Conservation (phyloP, 2,888 invertebrate genomes). For the Apamea crenata region DNA sequence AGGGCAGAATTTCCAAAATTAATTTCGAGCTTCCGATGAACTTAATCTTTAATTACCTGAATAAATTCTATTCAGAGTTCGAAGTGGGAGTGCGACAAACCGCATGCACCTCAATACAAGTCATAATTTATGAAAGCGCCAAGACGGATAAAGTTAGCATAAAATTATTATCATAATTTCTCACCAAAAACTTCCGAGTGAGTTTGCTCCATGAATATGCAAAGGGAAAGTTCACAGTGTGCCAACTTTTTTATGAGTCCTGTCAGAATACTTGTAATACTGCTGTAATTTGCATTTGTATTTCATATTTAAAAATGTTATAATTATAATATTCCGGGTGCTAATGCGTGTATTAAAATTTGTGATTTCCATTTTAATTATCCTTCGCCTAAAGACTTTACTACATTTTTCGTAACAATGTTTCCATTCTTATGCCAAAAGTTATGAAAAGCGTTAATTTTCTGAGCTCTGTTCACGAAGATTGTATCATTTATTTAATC, state of each 20-base stretch:
- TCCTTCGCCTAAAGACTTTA: slow-evolving; percentile 43
- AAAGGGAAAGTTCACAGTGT: slow-evolving; percentile 85
- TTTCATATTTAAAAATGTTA: slow-evolving; percentile 65
- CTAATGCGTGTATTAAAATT: slow-evolving; percentile 63
- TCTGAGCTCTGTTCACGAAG: slow-evolving; percentile 44
- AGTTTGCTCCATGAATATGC: slow-evolving; percentile 88
- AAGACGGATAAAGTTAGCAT: slow-evolving; percentile 87
- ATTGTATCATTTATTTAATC: slow-evolving; percentile 48
- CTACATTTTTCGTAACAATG: slow-evolving; percentile 52
- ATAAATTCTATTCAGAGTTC: slow-evolving; percentile 72
- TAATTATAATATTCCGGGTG: slow-evolving; percentile 62
- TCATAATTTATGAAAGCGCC: slow-evolving; percentile 82
- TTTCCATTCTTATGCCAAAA: slow-evolving; percentile 51
- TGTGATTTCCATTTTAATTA: slow-evolving; percentile 63
- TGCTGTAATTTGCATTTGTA: slow-evolving; percentile 84
- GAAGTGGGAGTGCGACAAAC: slow-evolving; percentile 70
- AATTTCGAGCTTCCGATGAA: slow-evolving; percentile 41
- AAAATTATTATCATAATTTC: slow-evolving; percentile 89
- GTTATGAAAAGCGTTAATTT: slow-evolving; percentile 54
- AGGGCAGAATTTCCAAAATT: slow-evolving; percentile 46
- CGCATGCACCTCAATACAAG: slow-evolving; percentile 75
- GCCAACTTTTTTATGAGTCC: slow-evolving; percentile 86
- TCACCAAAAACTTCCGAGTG: slow-evolving; percentile 88
- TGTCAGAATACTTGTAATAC: slow-evolving; percentile 84
- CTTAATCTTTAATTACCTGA: slow-evolving; percentile 68